Evolutionary conservation across 2,888 invertebrate genomes (phyloP), one percentile per base, ranked within the genome.

Genomic region (Cerceris rybyensis): DNA sequence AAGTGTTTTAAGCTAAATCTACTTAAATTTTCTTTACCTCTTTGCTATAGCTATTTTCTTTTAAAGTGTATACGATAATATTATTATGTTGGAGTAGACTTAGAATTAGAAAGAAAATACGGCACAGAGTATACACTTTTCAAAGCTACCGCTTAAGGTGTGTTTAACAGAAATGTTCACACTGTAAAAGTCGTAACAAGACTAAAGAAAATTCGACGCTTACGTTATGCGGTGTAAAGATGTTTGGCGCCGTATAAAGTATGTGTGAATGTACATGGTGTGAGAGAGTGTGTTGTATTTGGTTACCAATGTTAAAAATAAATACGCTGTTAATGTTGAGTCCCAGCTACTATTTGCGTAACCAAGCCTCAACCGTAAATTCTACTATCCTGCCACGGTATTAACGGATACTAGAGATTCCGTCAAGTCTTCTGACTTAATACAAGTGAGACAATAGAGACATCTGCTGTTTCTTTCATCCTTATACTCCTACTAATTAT

Each of bases 221-320:
- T 49, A 43, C 60, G 52, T 61, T 76, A 28, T 42, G 65, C 16
- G 54, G 50, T 64, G 58, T 50, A 13, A 69, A 52, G 57, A 59
- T 68, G 70, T 61, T 17, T 68, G 43, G 55, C 13, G 58, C 1
- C 42, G 9, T 17, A 52, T 66, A 50, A 17, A 8, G 8, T 52
- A 8, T 46, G 55, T 14, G 39, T 43, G 58, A 57, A 70, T 71
- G 52, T 72, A 55, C 61, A 61, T 67, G 43, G 57, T 41, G 14
- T 6, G 13, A 49, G 58, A 41, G 55, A 54, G 14, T n/a, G 57
- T 46, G 46, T 57, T 55, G 50, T 50, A 6, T 64, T 58, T 55
- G 57, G 57, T 70, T 70, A 74, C 59, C 57, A 50, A 16, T 5
- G 84, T 78, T 68, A 75, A 85, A 84, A 84, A 85, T 84, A 85